phyloP scores from a whole-genome alignment of 2,797 vertebrate genomes.

The Acipenser ruthenus region DNA sequence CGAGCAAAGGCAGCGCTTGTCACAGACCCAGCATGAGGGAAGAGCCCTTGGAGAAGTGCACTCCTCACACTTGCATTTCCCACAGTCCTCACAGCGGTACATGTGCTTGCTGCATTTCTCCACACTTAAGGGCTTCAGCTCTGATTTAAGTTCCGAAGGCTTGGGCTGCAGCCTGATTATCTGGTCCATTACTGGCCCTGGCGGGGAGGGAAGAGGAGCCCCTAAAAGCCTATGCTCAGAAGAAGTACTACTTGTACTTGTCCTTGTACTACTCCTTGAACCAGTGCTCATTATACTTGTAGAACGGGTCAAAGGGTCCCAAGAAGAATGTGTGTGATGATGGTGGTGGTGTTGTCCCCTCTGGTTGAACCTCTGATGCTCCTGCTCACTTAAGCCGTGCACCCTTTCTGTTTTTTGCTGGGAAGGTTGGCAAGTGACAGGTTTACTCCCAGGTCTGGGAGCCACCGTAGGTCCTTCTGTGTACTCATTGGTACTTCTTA shows the following conservation, averaged over 20 bases:
- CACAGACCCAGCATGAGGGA: conserved; percentile 85
- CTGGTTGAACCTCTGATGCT: too few species aligned
- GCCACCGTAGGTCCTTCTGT: conserved; percentile 75
- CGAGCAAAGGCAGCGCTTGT: conserved; percentile 85
- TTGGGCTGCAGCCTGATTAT: conserved; percentile 82
- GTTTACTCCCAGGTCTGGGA: conserved; percentile 58
- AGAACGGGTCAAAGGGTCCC: conserved; percentile 44
- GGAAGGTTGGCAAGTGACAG: conserved; percentile 42
- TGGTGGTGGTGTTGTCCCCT: conserved; percentile 51
- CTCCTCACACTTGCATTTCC: conserved; percentile 76
- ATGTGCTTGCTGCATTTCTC: conserved; percentile 54
- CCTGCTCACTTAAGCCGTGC: conserved; percentile 43
- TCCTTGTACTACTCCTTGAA: conserved; percentile 65
- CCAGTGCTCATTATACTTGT: conserved; percentile 56
- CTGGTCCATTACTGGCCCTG: conserved; percentile 43
- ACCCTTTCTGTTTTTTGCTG: conserved; percentile 66
- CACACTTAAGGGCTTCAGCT: conserved; percentile 68
- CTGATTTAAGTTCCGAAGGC: conserved; percentile 54
- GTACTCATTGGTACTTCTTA: conserved; percentile 83
- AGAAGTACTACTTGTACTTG: conserved; percentile 66
- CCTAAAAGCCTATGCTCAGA: conserved; percentile 71
- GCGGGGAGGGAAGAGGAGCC: conserved; percentile 35
- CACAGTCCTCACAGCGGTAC: conserved; percentile 73
- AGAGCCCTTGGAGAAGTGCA: conserved; percentile 71
- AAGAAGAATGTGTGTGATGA: conserved; percentile 36